Evolutionary conservation across 2,113 vertebrate genomes (phyloP), one percentile per base, ranked within the genome.

Genomic region (Merops nubicus): DNA sequence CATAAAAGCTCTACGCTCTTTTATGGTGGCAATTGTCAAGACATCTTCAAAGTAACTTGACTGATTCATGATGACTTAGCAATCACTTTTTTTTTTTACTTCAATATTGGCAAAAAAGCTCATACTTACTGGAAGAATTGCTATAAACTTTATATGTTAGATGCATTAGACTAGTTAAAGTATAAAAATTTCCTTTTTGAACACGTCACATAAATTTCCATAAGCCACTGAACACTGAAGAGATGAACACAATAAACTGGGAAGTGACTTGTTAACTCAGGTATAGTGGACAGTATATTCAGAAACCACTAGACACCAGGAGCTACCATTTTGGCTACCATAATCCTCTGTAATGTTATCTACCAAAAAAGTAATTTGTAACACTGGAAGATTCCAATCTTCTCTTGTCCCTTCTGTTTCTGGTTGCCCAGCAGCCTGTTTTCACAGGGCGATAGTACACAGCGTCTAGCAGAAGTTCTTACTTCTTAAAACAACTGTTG

Each of bases 181-280:
- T 81, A 50, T 92, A 90, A 93, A 88, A 91, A 88, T 93, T 93
- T 96, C 45, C 59, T 88, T 79, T 91, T 70, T 91, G 70, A 93
- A 53, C 29, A 26, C 5, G 16, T 85, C 70, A 76, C 26, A 79
- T 65, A 87, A 88, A 88, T 92, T 92, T 93, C 47, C 29, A 29
- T 47, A 68, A 93, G 17, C 10, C n/a, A 53, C 29, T 85, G 53
- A 82, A 85, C 22, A 65, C 28, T 9, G 18, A 93, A 83, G 38
- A 77, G n/a, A 26, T n/a, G 40, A 78, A 69, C 54, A 40, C 33
- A 91, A 62, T 88, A 83, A 82, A 95, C 5, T 57, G 42, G 18
- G n/a, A 85, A 88, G 87, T 83, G 2, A 62, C 72, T 95, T 57
- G 7, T 10, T 77, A 42, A 65, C 9, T 91, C 22, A 43, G 14